Percentiles rank a stretch among this genome's conserved stretches.
Evolutionary conservation across 2,888 invertebrate species (phyloP).

Genomic region (Cryptus armator): DNA sequence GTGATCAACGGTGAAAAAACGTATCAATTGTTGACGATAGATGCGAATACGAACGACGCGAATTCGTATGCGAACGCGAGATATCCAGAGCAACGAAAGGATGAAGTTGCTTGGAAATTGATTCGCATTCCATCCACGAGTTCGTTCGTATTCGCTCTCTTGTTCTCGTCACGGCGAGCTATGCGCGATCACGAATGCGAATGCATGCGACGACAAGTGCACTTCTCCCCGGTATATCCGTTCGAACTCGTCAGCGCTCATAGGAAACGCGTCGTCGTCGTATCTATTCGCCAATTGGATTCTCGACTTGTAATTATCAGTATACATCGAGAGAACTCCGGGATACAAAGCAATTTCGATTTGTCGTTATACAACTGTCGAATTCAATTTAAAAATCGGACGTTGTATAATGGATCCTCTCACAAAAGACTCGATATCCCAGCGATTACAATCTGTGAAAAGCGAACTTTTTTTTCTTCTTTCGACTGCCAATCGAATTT

Average conservation of each 20-base stretch:
- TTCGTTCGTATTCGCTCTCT: slow-evolving; percentile 7
- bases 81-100: slow-evolving; percentile 39
- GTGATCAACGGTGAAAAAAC: neutral
- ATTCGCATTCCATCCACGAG: slow-evolving; percentile 57
- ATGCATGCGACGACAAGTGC: slow-evolving; percentile 46
- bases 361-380: neutral
- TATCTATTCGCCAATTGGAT: slow-evolving; percentile 31
- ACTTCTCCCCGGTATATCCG: slow-evolving; percentile 51
- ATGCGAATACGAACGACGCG: neutral
- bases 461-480: too few species aligned
- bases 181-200: neutral
- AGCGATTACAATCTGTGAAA: too few species aligned
- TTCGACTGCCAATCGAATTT: too few species aligned
- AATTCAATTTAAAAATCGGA: neutral
- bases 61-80: slow-evolving; percentile 27
- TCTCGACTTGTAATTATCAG: slow-evolving; percentile 4
- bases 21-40: neutral
- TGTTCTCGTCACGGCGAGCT: neutral
- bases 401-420: neutral
- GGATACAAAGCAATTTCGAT: neutral
- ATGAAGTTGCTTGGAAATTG: slow-evolving; percentile 52
- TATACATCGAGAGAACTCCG: neutral
- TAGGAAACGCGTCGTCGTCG: slow-evolving; percentile 54
- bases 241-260: slow-evolving; percentile 49
- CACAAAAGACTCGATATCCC: neutral